phyloP scores from a whole-genome alignment of 2,888 invertebrate species.

The Metalampra italica region DNA sequence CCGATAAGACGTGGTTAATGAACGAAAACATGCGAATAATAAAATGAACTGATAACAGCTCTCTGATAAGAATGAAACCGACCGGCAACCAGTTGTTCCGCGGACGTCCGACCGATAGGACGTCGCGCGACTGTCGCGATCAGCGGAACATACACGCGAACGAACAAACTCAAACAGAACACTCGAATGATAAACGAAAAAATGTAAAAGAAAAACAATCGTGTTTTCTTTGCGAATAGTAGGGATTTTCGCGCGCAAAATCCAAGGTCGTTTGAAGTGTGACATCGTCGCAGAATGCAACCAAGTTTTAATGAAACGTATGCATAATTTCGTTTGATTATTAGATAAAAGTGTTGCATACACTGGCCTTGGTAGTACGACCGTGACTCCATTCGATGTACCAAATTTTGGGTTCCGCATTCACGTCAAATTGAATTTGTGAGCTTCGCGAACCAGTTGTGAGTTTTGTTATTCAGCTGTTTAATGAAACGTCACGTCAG shows the following conservation, averaged over 20 bases:
- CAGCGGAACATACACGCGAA: constrained; percentile 38
- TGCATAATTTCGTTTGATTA: constrained; percentile 63
- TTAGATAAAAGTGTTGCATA: constrained; percentile 48
- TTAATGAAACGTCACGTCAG: constrained; percentile 3
- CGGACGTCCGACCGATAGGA: constrained; percentile 54
- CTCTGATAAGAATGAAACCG: constrained; percentile 52
- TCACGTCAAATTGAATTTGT: constrained; percentile 31
- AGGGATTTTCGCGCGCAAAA: constrained; percentile 16
- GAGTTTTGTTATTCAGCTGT: constrained; percentile 4
- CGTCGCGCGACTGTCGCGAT: constrained; percentile 40
- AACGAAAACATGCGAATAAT: constrained; percentile 12
- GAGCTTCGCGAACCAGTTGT: constrained; percentile 22
- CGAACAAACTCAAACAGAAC: constrained; percentile 47
- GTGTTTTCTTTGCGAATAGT: constrained; percentile 16
- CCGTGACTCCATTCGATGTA: constrained; percentile 48
- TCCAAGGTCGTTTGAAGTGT: constrained; percentile 30
- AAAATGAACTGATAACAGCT: constrained; percentile 33
- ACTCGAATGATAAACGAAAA: constrained; percentile 29
- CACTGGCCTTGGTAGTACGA: constrained; percentile 53
- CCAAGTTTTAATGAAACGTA: constrained; percentile 33
- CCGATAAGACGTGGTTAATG: constrained; percentile 12
- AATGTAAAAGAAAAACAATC: constrained; percentile 11
- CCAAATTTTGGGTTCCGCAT: constrained; percentile 54
- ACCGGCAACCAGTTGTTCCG: constrained; percentile 45
- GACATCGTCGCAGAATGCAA: constrained; percentile 39